Evolutionary conservation across 2,113 vertebrate genomes (phyloP).

Genomic region (Sebastes schlegelii): DNA sequence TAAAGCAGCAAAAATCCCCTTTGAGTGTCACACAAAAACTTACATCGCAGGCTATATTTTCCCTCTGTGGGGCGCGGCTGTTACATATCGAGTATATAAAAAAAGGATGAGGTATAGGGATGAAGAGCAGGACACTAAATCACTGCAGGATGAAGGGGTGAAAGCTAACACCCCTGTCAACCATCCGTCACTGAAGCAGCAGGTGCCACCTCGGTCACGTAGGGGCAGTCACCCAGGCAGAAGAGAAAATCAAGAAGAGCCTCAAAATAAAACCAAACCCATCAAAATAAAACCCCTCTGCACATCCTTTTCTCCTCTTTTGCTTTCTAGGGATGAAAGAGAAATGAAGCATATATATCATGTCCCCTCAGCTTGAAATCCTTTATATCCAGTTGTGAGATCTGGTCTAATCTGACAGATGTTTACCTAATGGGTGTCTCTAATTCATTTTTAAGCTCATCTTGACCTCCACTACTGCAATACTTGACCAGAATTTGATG

Average conservation of each 20-base stretch:
- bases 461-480: slow-evolving; percentile 20
- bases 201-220: slow-evolving; percentile 34
- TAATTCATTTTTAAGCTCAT: slow-evolving; percentile 36
- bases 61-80: neutral
- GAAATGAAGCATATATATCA: slow-evolving; percentile 37
- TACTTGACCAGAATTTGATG: slow-evolving; percentile 18
- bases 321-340: slow-evolving; percentile 16
- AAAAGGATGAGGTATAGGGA: slow-evolving; percentile 1
- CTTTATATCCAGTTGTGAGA: slow-evolving; percentile 51
- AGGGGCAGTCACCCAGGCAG: slow-evolving; percentile 17
- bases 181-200: slow-evolving; percentile 46
- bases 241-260: slow-evolving; percentile 14
- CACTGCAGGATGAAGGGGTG: slow-evolving; percentile 22
- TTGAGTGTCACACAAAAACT: neutral
- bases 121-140: slow-evolving; percentile 12
- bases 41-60: neutral
- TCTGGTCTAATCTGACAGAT: slow-evolving; percentile 48
- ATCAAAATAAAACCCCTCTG: slow-evolving; percentile 4
- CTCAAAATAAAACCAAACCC: slow-evolving; percentile 13
- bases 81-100: neutral
- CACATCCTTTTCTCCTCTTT: neutral
- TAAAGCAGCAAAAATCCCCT: neutral
- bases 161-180: slow-evolving; percentile 28
- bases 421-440: slow-evolving; percentile 38
- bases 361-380: slow-evolving; percentile 27